Evolutionary conservation across 2,797 vertebrate genomes (phyloP).

Genomic region (Phataginus tricuspis): DNA sequence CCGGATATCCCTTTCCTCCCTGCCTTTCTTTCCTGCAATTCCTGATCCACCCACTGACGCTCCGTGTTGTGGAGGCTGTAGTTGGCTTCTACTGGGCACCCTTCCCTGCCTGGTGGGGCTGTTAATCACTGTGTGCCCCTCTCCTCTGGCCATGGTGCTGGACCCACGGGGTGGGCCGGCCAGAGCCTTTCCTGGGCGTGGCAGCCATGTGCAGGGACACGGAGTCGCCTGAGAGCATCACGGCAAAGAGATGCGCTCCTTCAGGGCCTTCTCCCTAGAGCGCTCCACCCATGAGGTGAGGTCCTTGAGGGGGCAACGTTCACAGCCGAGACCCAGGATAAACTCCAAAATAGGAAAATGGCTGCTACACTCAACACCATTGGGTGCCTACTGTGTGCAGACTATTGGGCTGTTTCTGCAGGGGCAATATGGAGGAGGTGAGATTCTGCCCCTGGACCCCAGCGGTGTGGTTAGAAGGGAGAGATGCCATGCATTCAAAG

Average conservation of each 20-base stretch:
- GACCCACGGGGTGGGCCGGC: background rate
- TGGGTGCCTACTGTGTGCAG: background rate
- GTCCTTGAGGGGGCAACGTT: background rate
- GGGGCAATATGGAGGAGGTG: background rate
- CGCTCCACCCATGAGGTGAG: background rate
- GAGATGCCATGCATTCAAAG: no score
- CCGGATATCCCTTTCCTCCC: background rate
- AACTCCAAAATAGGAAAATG: background rate
- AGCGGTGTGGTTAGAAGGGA: background rate
- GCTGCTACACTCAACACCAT: background rate
- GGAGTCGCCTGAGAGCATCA: background rate
- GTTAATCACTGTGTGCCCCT: fast-evolving
- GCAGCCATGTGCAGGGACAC: fast-evolving
- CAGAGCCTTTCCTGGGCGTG: background rate
- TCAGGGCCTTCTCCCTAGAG: background rate
- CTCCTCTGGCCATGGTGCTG: background rate
- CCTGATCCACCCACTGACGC: background rate
- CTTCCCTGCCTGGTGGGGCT: background rate
- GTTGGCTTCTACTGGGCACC: background rate
- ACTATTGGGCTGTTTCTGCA: background rate
- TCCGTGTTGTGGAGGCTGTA: background rate
- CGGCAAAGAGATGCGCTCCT: no score
- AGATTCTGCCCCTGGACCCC: background rate
- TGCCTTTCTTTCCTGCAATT: no score
- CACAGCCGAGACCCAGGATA: background rate